phyloP scores from a whole-genome alignment of 1,140 invertebrate genomes.

The Globodera ellingtonae region DNA sequence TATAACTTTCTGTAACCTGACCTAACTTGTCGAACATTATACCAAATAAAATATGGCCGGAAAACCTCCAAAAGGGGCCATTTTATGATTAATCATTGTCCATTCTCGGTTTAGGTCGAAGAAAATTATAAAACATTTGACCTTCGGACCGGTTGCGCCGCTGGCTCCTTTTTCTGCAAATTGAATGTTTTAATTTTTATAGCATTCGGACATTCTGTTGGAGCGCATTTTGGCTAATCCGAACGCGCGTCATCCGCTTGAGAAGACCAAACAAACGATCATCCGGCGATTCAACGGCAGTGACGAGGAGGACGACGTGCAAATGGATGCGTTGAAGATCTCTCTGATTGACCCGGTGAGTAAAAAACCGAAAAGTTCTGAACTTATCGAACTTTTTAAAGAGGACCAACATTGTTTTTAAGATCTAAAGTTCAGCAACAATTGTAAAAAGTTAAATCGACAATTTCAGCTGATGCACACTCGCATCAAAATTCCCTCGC shows the following conservation, averaged over 20 bases:
- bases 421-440: neutral
- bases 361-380: constrained; percentile 24
- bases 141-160: constrained; percentile 8
- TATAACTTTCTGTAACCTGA: too few relatives aligned
- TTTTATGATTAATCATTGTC: too few relatives aligned
- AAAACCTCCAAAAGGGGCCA: too few relatives aligned
- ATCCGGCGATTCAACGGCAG: constrained; percentile 75
- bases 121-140: too few relatives aligned
- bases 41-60: too few relatives aligned
- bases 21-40: too few relatives aligned
- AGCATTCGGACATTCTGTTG: constrained; percentile 30
- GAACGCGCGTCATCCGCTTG: constrained; percentile 27
- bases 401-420: neutral
- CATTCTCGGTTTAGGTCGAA: too few relatives aligned
- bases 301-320: constrained; percentile 85
- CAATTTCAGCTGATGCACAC: constrained; percentile 82
- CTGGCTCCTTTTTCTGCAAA: constrained; percentile 28
- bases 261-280: constrained; percentile 44
- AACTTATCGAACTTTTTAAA: too few relatives aligned
- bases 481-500: constrained; percentile 83
- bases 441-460: neutral
- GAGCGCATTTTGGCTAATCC: constrained; percentile 34
- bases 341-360: constrained; percentile 77
- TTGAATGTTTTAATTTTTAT: too few relatives aligned
- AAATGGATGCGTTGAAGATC: constrained; percentile 86